Conservation (phyloP, 2,113 vertebrate genomes). For the Mastomys natalensis region DNA sequence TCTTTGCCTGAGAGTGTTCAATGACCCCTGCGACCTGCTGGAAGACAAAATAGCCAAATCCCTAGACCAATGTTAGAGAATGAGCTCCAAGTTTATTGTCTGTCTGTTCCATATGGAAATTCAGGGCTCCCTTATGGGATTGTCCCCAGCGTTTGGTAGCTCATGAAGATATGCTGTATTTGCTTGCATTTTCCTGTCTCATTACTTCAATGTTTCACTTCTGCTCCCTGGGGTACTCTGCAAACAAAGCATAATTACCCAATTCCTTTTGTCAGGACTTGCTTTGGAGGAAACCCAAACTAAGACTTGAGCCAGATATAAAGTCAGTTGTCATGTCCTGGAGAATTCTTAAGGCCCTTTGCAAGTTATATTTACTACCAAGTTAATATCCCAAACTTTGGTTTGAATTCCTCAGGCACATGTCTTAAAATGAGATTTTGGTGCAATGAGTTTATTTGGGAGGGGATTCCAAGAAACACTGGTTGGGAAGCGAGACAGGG, state of each 20-base stretch:
- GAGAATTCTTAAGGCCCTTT: background rate
- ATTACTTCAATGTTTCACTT: background rate
- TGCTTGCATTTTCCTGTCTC: background rate
- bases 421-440: conserved; percentile 13
- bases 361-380: background rate
- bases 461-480: background rate
- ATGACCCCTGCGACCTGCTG: background rate
- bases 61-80: background rate
- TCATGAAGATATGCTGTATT: background rate
- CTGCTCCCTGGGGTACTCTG: background rate
- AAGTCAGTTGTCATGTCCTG: background rate
- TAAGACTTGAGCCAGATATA: background rate
- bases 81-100: background rate
- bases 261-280: background rate
- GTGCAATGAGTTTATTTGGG: conserved; percentile 19
- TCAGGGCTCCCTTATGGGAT: accelerated
- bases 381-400: background rate
- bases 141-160: background rate
- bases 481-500: background rate
- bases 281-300: conserved; percentile 25
- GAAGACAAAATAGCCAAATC: background rate
- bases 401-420: background rate
- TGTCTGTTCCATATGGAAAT: background rate
- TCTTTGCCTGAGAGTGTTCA: background rate
- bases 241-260: background rate